Evolutionary conservation across 2,888 invertebrate genomes (phyloP).

Genomic region (Sepioteuthis lessoniana): DNA sequence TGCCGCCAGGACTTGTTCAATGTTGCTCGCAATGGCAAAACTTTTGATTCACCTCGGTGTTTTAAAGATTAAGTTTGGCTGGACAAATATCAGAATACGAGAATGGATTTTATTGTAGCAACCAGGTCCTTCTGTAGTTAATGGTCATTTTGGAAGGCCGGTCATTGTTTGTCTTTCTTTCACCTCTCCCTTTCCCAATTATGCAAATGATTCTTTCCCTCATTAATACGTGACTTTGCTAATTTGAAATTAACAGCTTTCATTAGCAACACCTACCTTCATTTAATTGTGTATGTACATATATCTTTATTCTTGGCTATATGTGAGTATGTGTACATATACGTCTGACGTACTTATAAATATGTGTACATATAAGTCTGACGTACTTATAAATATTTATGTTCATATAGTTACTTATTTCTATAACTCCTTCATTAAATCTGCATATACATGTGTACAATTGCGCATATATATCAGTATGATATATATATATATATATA

Average conservation of each 20-base stretch:
- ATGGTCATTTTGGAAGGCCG: background rate
- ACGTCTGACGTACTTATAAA: background rate
- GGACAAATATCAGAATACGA: background rate
- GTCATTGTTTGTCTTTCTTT: background rate
- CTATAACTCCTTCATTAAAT: background rate
- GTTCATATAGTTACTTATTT: background rate
- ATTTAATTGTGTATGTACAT: background rate
- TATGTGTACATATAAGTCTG: background rate
- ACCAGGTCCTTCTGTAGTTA: background rate
- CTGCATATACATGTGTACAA: background rate
- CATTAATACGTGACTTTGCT: background rate
- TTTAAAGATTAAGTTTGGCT: background rate
- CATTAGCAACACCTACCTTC: slow-evolving; percentile 10
- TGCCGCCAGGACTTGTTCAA: too few species aligned
- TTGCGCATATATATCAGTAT: background rate
- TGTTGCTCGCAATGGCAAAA: too few species aligned
- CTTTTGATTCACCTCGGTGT: too few species aligned
- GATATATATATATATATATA: too few species aligned
- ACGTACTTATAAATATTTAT: background rate
- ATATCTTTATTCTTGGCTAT: background rate
- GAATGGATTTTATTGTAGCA: background rate
- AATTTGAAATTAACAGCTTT: slow-evolving; percentile 33
- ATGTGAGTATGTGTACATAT: background rate
- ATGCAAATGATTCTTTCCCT: slow-evolving; percentile 12
- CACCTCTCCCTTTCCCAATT: background rate